These are phyloP conservation scores for Lycaena phlaeas DNA, from an alignment of 2,888 invertebrate species.

Conservation along the genomic window DNA sequence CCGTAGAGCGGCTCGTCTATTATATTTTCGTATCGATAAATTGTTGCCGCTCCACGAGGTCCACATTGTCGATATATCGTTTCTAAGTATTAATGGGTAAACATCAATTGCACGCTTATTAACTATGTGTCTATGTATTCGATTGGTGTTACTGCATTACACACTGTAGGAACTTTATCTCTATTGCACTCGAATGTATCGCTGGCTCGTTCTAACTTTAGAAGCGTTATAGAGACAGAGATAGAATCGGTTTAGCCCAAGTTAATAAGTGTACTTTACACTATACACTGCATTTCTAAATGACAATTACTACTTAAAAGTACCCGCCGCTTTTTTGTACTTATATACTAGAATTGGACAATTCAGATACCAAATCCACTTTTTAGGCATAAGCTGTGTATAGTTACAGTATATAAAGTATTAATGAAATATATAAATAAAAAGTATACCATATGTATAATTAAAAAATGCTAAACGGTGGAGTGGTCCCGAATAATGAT, in stretches of 20 bases:
- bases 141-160: slow-evolving; percentile 16
- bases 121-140: slow-evolving; percentile 14
- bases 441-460: slow-evolving; percentile 2
- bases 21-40: not conserved
- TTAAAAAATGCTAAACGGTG: slow-evolving; percentile 1
- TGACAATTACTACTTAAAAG: slow-evolving; percentile 8
- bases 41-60: too few species aligned
- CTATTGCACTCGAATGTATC: slow-evolving; percentile 20
- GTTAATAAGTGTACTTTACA: slow-evolving; percentile 5
- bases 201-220: slow-evolving; percentile 14
- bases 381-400: not conserved
- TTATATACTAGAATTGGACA: slow-evolving; percentile 3
- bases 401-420: not conserved
- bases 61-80: not conserved
- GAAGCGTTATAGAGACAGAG: slow-evolving; percentile 6
- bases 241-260: slow-evolving; percentile 9
- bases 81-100: not conserved
- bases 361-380: not conserved
- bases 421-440: not conserved
- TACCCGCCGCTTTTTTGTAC: slow-evolving; percentile 10
- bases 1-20: not conserved
- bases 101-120: slow-evolving; percentile 8
- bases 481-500: not conserved
- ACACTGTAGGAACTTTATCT: slow-evolving; percentile 21
- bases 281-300: slow-evolving; percentile 4